These are phyloP conservation scores for Phrynosoma platyrhinos DNA, from an alignment of 2,113 vertebrate species.

Conservation along the genomic window DNA sequence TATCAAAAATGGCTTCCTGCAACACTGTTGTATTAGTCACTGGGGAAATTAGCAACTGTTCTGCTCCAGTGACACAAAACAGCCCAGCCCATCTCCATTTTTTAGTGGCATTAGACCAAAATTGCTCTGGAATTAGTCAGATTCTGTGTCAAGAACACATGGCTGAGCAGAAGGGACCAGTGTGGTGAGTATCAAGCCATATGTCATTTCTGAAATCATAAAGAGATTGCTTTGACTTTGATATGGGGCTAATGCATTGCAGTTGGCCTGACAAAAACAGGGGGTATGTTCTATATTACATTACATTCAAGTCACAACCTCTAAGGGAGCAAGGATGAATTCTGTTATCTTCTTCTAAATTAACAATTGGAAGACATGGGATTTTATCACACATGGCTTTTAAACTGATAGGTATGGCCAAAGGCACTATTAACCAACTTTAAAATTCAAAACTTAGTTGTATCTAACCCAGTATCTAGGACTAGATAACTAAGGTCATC, in stretches of 20 bases:
- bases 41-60: conserved; percentile 57
- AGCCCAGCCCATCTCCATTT: conserved; percentile 49
- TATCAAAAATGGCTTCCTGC: conserved; percentile 35
- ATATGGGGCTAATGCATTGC: conserved; percentile 9
- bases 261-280: background rate
- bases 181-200: conserved; percentile 24
- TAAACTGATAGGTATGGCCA: too few species aligned
- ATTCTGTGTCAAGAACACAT: conserved; percentile 35
- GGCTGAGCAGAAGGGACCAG: conserved; percentile 20
- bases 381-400: too few species aligned
- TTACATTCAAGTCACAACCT: background rate
- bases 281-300: background rate
- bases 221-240: conserved; percentile 8
- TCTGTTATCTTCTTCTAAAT: conserved; percentile 13
- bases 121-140: conserved; percentile 26
- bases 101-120: conserved; percentile 24
- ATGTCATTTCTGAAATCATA: conserved; percentile 39
- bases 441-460: background rate
- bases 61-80: conserved; percentile 41
- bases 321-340: background rate
- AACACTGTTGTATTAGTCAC: conserved; percentile 47
- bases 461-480: background rate
- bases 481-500: background rate
- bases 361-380: background rate
- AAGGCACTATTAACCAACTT: too few species aligned